Evolutionary conservation across 2,888 invertebrate genomes (phyloP).

Genomic region (Chrysolina americana): DNA sequence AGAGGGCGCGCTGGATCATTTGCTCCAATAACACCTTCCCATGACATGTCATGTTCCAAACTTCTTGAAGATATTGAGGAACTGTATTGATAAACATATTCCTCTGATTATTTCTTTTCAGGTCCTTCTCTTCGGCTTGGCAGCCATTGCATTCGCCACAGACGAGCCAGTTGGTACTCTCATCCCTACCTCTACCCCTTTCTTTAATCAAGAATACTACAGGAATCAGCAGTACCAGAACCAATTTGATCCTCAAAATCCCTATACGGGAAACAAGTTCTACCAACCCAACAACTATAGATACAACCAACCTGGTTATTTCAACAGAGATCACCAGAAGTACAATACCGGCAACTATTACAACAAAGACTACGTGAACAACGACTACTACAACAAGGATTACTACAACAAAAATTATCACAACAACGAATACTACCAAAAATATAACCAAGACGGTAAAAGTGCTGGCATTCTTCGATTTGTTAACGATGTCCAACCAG

Average conservation of each 20-base stretch:
- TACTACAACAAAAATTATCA: slow-evolving; percentile 17
- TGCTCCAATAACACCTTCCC: no score
- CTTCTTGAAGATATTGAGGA: no score
- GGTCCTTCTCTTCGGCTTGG: slow-evolving; percentile 29
- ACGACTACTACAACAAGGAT: slow-evolving; percentile 25
- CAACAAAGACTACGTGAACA: slow-evolving; percentile 24
- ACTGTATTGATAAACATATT: no score
- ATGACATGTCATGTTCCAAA: no score
- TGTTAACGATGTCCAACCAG: slow-evolving; percentile 67
- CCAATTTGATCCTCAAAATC: slow-evolving; percentile 11
- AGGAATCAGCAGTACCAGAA: slow-evolving; percentile 16
- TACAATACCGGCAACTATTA: slow-evolving; percentile 24
- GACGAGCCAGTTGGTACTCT: not conserved
- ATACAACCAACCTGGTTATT: slow-evolving; percentile 20
- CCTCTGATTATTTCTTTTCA: slow-evolving; percentile 29
- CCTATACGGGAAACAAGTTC: not conserved
- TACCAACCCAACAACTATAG: slow-evolving; percentile 2
- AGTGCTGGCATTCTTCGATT: slow-evolving; percentile 63
- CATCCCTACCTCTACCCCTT: not conserved
- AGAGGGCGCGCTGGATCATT: no score
- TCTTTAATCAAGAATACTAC: slow-evolving; percentile 23
- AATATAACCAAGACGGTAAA: slow-evolving; percentile 19
- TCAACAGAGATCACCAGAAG: slow-evolving; percentile 15
- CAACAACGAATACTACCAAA: slow-evolving; percentile 14
- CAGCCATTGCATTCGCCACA: slow-evolving; percentile 28